Base-by-base conservation (phyloP, 2,888 invertebrate species). In the Alloplasta piceator region DNA sequence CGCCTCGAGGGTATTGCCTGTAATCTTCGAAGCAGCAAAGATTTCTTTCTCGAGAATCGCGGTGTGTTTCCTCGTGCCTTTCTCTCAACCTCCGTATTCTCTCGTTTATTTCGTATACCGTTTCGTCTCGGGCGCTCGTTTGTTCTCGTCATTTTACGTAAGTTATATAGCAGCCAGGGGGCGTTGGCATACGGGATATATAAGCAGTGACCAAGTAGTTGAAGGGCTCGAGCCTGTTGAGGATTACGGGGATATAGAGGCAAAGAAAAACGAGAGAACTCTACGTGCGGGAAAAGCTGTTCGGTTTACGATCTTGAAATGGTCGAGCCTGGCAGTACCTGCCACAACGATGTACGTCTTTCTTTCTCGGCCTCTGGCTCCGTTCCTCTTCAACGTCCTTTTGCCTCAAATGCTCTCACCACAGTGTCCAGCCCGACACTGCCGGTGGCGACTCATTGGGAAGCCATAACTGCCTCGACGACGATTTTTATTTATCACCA, bases 371-470 rank as follows among this genome's bases (percentile, higher is more conserved):
- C 41, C 41, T 68, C n/a, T 26, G 5, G 52, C 52, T 52, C 39
- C 6, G 7, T 50, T 43, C 12, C 56, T 56, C 12, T 56, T 26
- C 43, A 12, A n/a, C 36, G 16, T 7, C 4, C 43, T 66, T 38
- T 68, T 26, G 6, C n/a, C 26, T 14, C 10, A 6, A 5, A 7
- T 39, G n/a, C 41, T n/a, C 46, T 46, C 12, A 9, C 7, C 14
- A 61, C 6, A 43, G 52, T 38, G 61, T 67, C 41, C 60, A 36
- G 43, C 50, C 52, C 73, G 55, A 61, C 82, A 66, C 64, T 64
- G 70, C 58, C 43, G 68, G 58, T 63, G 63, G 68, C 80, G 61
- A 76, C 82, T 85, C 82, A 86, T 86, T 85, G 85, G 83, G 86
- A 85, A 85, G 63, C 80, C 80, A 84, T 86, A 84, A 84, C 82